Evolutionary conservation across 2,113 vertebrate species (phyloP).

Genomic region (Haplochromis burtoni): DNA sequence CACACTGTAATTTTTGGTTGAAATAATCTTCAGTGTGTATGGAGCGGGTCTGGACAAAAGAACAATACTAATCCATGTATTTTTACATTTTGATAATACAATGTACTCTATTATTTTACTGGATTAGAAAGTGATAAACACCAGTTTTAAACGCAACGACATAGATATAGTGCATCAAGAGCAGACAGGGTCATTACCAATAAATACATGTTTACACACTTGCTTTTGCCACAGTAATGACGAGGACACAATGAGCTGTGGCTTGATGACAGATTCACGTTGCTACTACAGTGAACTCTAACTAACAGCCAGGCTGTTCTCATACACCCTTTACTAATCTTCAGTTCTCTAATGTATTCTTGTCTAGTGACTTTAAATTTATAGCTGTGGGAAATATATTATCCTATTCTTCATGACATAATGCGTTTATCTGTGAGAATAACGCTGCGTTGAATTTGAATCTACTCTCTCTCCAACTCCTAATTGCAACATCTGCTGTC

Average conservation of each 20-base stretch:
- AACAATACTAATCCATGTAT: not conserved
- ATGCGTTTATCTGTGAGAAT: not conserved
- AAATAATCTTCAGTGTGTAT: not conserved
- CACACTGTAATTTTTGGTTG: not conserved
- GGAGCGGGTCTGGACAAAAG: rapidly evolving
- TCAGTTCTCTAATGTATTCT: not conserved
- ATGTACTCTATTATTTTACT: not conserved
- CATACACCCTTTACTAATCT: constrained; percentile 15
- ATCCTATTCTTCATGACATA: not conserved
- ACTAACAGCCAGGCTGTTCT: constrained; percentile 4
- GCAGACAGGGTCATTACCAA: not conserved
- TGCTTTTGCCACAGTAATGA: constrained; percentile 16
- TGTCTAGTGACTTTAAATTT: not conserved
- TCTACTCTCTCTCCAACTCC: not conserved
- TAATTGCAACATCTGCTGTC: constrained; percentile 11
- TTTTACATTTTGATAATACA: not conserved
- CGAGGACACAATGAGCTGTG: constrained; percentile 22
- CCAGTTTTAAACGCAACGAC: not conserved
- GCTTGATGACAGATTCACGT: constrained; percentile 35
- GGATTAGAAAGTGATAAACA: not conserved
- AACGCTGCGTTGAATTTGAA: not conserved
- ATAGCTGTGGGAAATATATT: not conserved
- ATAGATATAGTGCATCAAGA: not conserved
- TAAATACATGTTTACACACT: not conserved
- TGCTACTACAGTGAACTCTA: constrained; percentile 29